These are phyloP conservation scores for Eugnorisma glareosa DNA, from an alignment of 2,888 invertebrate genomes.

Conservation along the genomic window DNA sequence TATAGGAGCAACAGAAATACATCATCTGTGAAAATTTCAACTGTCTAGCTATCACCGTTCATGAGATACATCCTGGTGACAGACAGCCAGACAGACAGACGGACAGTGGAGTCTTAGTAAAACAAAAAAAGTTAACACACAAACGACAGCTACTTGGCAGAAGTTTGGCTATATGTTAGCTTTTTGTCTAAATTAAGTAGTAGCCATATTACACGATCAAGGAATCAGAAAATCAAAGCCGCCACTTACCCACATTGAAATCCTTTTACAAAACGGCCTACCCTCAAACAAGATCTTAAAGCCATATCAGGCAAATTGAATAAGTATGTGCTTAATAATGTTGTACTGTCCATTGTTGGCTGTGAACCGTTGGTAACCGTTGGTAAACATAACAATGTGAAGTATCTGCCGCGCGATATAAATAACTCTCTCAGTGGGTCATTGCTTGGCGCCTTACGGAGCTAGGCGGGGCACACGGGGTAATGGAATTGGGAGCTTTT, in stretches of 20 bases:
- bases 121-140: too few relatives aligned
- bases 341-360: slow-evolving; percentile 65
- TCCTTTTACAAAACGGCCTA: slow-evolving; percentile 39
- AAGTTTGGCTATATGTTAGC: neutral
- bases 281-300: slow-evolving; percentile 35
- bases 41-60: too few relatives aligned
- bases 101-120: too few relatives aligned
- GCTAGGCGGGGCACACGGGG: slow-evolving; percentile 50
- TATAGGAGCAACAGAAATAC: too few relatives aligned
- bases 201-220: neutral
- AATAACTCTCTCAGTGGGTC: slow-evolving; percentile 75
- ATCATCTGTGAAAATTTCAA: too few relatives aligned
- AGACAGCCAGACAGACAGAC: too few relatives aligned
- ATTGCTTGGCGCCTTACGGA: slow-evolving; percentile 71
- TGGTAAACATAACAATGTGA: slow-evolving; percentile 70
- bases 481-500: slow-evolving; percentile 7
- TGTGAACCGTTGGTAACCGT: slow-evolving; percentile 47
- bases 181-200: neutral
- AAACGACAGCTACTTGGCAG: neutral
- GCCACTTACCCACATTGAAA: slow-evolving; percentile 25
- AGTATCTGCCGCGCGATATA: slow-evolving; percentile 69
- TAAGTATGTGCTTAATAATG: slow-evolving; percentile 64
- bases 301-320: slow-evolving; percentile 62
- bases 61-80: too few relatives aligned
- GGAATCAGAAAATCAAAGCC: slow-evolving; percentile 19